These are phyloP conservation scores for Lymantria monacha DNA, from an alignment of 2,888 invertebrate genomes.

Conservation along the genomic window DNA sequence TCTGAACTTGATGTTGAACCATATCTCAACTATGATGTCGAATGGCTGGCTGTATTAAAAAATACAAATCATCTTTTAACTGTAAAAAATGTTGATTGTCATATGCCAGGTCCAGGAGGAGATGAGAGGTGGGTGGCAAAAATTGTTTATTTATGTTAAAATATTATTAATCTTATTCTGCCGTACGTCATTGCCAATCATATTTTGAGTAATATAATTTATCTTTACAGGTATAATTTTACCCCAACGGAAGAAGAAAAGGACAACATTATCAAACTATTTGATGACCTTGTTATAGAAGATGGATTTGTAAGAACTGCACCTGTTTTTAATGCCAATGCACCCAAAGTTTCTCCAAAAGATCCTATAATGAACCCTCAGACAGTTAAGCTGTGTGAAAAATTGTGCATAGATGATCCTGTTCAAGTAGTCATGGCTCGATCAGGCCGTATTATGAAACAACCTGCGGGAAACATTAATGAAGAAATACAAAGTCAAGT, in stretches of 20 bases:
- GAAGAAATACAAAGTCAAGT: slow-evolving; percentile 8
- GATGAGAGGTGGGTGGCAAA: slow-evolving; percentile 81
- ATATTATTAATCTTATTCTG: too few relatives aligned
- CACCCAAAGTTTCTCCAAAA: slow-evolving; percentile 61
- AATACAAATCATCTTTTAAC: slow-evolving; percentile 94
- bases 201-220: neutral
- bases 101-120: slow-evolving; percentile 91
- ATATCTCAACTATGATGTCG: slow-evolving; percentile 90
- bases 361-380: slow-evolving; percentile 86
- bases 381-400: slow-evolving; percentile 85
- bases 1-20: slow-evolving; percentile 77
- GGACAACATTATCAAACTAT: slow-evolving; percentile 81
- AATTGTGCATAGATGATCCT: slow-evolving; percentile 91
- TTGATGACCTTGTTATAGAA: slow-evolving; percentile 85
- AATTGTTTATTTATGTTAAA: neutral
- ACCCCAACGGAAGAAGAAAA: slow-evolving; percentile 90
- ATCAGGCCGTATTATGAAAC: slow-evolving; percentile 65
- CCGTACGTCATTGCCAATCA: too few relatives aligned
- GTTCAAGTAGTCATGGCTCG: slow-evolving; percentile 83
- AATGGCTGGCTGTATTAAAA: slow-evolving; percentile 95
- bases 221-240: slow-evolving; percentile 84
- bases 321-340: slow-evolving; percentile 78
- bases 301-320: slow-evolving; percentile 90
- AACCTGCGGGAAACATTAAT: slow-evolving; percentile 21
- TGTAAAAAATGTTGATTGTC: slow-evolving; percentile 85